Evolutionary conservation across 2,888 invertebrate genomes (phyloP).

Genomic region (Agrilus cyanescens): DNA sequence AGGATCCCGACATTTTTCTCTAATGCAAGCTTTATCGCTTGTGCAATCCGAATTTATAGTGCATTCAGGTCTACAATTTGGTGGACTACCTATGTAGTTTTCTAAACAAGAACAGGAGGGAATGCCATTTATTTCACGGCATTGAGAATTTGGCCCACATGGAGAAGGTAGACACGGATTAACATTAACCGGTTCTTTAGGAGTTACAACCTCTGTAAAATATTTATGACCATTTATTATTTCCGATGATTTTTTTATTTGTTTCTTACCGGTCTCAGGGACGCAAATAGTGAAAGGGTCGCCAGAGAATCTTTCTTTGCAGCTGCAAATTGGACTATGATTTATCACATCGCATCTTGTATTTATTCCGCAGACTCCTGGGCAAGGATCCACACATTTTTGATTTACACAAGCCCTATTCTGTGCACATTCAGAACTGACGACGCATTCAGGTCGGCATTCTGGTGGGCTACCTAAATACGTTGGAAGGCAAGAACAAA

Average conservation of each 20-base stretch:
- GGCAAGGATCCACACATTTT: slow-evolving; percentile 62
- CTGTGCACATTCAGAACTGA: slow-evolving; percentile 56
- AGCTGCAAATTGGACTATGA: slow-evolving; percentile 61
- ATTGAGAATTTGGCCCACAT: slow-evolving; percentile 68
- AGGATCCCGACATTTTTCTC: slow-evolving; percentile 63
- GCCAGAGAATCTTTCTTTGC: slow-evolving; percentile 52
- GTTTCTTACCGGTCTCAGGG: slow-evolving; percentile 32
- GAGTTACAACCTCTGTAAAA: slow-evolving; percentile 12
- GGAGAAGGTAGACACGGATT: slow-evolving; percentile 69
- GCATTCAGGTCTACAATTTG: slow-evolving; percentile 71
- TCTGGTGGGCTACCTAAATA: slow-evolving; percentile 55
- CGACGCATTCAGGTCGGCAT: slow-evolving; percentile 60
- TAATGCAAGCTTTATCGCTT: slow-evolving; percentile 59
- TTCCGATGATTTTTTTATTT: background rate
- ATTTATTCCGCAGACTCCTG: slow-evolving; percentile 57
- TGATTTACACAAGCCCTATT: slow-evolving; percentile 60
- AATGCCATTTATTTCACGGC: slow-evolving; percentile 52
- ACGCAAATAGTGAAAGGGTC: slow-evolving; percentile 54
- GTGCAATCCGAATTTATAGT: slow-evolving; percentile 63
- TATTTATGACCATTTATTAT: slow-evolving; percentile 1
- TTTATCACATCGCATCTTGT: slow-evolving; percentile 63
- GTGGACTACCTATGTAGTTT: slow-evolving; percentile 61
- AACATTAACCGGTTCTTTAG: slow-evolving; percentile 23
- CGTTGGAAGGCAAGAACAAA: slow-evolving; percentile 55
- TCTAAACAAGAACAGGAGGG: slow-evolving; percentile 65